Base-by-base conservation (phyloP, 2,797 vertebrate genomes). In the Thaleichthys pacificus region DNA sequence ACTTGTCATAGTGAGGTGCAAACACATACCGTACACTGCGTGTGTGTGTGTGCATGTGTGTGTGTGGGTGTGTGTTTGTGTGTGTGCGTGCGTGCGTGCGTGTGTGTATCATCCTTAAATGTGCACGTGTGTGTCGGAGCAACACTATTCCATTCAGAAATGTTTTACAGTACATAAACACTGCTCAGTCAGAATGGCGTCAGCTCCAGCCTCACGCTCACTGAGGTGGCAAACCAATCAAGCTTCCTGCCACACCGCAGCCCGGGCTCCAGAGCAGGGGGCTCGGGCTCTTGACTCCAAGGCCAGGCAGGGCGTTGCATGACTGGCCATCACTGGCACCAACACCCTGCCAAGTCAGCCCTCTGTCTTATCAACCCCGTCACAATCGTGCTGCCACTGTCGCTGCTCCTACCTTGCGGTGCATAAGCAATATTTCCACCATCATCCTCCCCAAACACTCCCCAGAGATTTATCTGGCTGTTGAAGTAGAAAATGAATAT, bases 401-500 rank as follows among this genome's bases (percentile, higher is more conserved):
- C 92, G 87, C 91, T 89, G 91, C 82, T 85, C 91, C 89, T 87
- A 94, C 94, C 94, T 95, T 91, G 90, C 94, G 93, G 95, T 95
- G 94, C 96, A 97, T 97, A 95, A 96, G 95, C 95, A 98, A 97
- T 97, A 97, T 96, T 96, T 95, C 94, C 92, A 94, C 81, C 82
- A 81, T 66, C 81, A 70, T 96, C 94, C 92, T 93, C 93, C 85
- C 77, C 86, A 83, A 92, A 91, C 91, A 94, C 94, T 97, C 96
- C 95, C 95, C 38, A 87, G 95, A 97, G 96, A 97, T 97, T 97
- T 97, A 97, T 97, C 96, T 98, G 95, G 93, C 94, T 96, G 95
- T 96, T 99, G 95, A 97, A 97, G 97, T 96, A 98, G 97, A 98
- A 99, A 99, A 99, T 98, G 95, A 98, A 98, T 99, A 98, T 98